Conservation (phyloP, 2,888 invertebrate genomes). For the Tethea ocularis region DNA sequence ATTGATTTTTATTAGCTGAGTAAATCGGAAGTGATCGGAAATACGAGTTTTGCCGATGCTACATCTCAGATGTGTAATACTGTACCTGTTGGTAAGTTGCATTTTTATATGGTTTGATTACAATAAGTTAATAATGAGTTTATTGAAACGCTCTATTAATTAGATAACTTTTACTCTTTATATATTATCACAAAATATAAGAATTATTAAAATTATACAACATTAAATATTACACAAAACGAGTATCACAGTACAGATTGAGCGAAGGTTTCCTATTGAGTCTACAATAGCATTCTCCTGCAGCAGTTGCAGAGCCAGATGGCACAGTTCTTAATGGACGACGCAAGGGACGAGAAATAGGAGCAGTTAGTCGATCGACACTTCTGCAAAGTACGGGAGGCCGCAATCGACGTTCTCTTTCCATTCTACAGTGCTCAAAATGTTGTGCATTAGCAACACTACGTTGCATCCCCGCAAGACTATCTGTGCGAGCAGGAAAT, state of each 20-base stretch:
- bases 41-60: too few species aligned
- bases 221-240: constrained; percentile 37
- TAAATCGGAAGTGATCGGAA: too few species aligned
- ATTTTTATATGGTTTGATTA: too few species aligned
- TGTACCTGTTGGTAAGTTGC: too few species aligned
- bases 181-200: background rate
- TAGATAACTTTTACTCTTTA: too few species aligned
- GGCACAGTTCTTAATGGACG: constrained; percentile 35
- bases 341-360: constrained; percentile 44
- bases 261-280: constrained; percentile 50
- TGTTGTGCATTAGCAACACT: constrained; percentile 62
- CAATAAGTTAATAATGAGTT: too few species aligned
- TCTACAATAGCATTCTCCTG: constrained; percentile 30
- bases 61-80: too few species aligned
- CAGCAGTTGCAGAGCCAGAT: constrained; percentile 16
- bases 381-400: constrained; percentile 46
- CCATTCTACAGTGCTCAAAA: constrained; percentile 49
- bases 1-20: too few species aligned
- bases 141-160: too few species aligned
- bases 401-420: constrained; percentile 54
- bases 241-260: constrained; percentile 60
- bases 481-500: constrained; percentile 62
- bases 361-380: constrained; percentile 52
- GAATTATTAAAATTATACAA: background rate
- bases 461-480: constrained; percentile 62